phyloP scores from a whole-genome alignment of 2,113 vertebrate species.

The Paraplagusia blochii region DNA sequence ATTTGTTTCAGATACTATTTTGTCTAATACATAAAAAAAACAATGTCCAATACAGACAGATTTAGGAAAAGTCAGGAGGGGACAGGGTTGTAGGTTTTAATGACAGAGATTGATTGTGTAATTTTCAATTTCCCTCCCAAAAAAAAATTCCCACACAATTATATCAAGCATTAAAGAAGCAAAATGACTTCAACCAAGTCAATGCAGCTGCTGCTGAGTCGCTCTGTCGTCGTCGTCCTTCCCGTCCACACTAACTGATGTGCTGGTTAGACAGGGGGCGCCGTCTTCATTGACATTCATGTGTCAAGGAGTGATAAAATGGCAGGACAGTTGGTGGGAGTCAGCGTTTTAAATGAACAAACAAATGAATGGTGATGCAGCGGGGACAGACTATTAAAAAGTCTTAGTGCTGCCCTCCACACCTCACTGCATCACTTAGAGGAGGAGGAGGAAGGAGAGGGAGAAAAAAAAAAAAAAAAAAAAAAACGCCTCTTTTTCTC shows the following conservation, averaged over 20 bases:
- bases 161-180: conserved; percentile 9
- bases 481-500: conserved; percentile 37
- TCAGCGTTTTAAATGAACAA: conserved; percentile 35
- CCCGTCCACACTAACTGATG: conserved; percentile 30
- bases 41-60: no score
- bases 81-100: no score
- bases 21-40: no score
- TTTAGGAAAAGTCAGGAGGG: no score
- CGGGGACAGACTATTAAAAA: conserved; percentile 52
- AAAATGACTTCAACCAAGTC: conserved; percentile 18
- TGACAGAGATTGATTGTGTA: no score
- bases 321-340: conserved; percentile 38
- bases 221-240: conserved; percentile 27
- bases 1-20: no score
- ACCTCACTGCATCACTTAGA: conserved; percentile 43
- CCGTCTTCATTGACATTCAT: conserved; percentile 30
- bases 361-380: conserved; percentile 32
- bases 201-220: conserved; percentile 32
- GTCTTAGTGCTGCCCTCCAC: conserved; percentile 38
- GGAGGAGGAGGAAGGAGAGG: conserved; percentile 26
- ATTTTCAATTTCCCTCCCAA: no score
- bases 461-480: no score
- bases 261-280: conserved; percentile 18
- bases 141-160: no score
- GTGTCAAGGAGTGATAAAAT: conserved; percentile 34